Evolutionary conservation across 1,140 invertebrate species (phyloP), one percentile per base, ranked within the genome.

Genomic region (Acyrthosiphon pisum): DNA sequence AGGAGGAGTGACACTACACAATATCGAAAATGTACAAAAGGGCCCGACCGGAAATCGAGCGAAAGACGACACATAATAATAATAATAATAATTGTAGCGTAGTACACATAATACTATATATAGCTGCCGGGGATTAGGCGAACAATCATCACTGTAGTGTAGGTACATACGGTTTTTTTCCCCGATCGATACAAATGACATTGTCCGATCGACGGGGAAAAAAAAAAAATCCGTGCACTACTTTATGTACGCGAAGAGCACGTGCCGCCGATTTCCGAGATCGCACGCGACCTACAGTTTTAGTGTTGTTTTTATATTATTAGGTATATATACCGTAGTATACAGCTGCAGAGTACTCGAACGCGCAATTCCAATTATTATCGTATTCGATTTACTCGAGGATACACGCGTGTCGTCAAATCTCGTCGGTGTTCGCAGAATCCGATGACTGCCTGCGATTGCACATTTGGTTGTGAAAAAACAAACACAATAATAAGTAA

Each of bases 121-220:
- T 76, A n/a, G 60, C 44, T 48, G 26, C 44, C 35, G 88, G 56
- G 88, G 88, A 90, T 90, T 90, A 90, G 23, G 37, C 41, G 89
- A 44, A 90, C 46, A 18, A 88, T 88, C 46, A 88, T 48, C 46
- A 41, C 60, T 76, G 60, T 14, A 76, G 60, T 20, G 30, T 6
- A 22, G 14, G 18, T 22, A 18, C 14, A 68, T 20, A 68, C 14
- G n/a, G n/a, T 76, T 76, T 35, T 88, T 88, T 35, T 22, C 87
- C 48, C 7, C 87, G 87, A 35, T n/a, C 30, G 14, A 46, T 46
- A 6, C 9, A 86, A 76, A 76, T 76, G 30, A 14, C n/a, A 76
- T 76, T 76, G 60, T 76, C n/a, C n/a, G 46, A 53, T 53, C 87
- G n/a, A 50, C 87, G 87, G 9, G 81, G 41, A 2, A 37, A 83